Conservation (phyloP, 2,888 invertebrate species). For the Melanostoma scalare region DNA sequence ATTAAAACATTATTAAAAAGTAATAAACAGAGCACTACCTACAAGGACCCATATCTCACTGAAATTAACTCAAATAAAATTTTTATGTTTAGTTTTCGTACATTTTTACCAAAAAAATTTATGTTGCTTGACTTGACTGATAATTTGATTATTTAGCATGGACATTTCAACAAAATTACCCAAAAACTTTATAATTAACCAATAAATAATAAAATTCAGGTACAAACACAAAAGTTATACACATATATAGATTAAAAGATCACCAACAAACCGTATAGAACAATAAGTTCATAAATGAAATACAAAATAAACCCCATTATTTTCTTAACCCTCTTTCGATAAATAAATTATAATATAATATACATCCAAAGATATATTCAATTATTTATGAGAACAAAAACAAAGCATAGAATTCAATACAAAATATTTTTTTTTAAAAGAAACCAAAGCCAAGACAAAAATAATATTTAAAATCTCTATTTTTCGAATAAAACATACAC, state of each 20-base stretch:
- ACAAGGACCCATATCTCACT: too few relatives aligned
- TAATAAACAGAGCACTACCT: too few relatives aligned
- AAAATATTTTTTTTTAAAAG: slow-evolving; percentile 62
- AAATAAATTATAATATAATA: slow-evolving; percentile 22
- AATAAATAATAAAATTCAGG: slow-evolving; percentile 48
- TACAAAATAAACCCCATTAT: slow-evolving; percentile 47
- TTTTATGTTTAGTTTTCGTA: too few relatives aligned
- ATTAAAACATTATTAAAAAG: too few relatives aligned
- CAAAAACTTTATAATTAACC: slow-evolving; percentile 55
- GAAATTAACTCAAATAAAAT: too few relatives aligned
- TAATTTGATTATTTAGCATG: too few relatives aligned
- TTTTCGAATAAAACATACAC: slow-evolving; percentile 71
- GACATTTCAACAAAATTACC: slow-evolving; percentile 7
- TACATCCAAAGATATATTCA: slow-evolving; percentile 41
- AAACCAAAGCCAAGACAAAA: slow-evolving; percentile 28
- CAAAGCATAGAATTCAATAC: slow-evolving; percentile 23
- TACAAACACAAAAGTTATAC: slow-evolving; percentile 47
- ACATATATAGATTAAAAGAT: slow-evolving; percentile 45
- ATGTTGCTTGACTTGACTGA: too few relatives aligned
- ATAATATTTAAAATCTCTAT: slow-evolving; percentile 66
- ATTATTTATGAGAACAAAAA: slow-evolving; percentile 48
- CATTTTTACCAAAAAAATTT: too few relatives aligned
- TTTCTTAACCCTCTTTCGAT: slow-evolving; percentile 62
- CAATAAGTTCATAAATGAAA: slow-evolving; percentile 42
- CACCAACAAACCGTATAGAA: slow-evolving; percentile 48